phyloP scores from a whole-genome alignment of 2,888 invertebrate genomes.

The Helicoverpa assulta region DNA sequence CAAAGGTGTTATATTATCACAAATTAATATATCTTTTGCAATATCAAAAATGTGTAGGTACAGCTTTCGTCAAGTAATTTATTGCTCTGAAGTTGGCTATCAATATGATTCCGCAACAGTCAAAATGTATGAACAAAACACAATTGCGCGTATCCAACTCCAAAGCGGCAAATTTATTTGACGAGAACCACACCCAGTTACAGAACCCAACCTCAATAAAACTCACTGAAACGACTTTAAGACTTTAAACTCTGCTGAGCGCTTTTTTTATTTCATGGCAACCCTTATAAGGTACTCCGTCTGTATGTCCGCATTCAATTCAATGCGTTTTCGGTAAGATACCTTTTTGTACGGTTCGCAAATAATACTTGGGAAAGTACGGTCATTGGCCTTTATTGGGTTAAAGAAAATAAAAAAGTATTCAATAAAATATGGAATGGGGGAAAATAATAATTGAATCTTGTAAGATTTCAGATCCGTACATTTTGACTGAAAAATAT shows the following conservation, averaged over 20 bases:
- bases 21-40: too few species aligned
- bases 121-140: too few species aligned
- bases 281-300: constrained; percentile 71
- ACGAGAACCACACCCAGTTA: not conserved
- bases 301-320: constrained; percentile 80
- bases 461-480: too few species aligned
- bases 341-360: constrained; percentile 46
- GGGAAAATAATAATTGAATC: too few species aligned
- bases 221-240: constrained; percentile 23
- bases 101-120: too few species aligned
- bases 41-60: not conserved
- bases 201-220: constrained; percentile 56
- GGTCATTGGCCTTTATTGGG: constrained; percentile 34
- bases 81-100: too few species aligned
- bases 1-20: too few species aligned
- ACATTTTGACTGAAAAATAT: too few species aligned
- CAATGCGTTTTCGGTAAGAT: constrained; percentile 73
- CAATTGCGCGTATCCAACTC: too few species aligned
- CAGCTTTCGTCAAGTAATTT: too few species aligned
- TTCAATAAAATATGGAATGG: not conserved
- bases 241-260: constrained; percentile 35
- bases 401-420: constrained; percentile 12
- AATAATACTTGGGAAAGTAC: constrained; percentile 36
- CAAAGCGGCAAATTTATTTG: too few species aligned
- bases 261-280: constrained; percentile 56